Evolutionary conservation across 2,888 invertebrate genomes (phyloP), one percentile per base, ranked within the genome.

Genomic region (Dynastes hyllus): DNA sequence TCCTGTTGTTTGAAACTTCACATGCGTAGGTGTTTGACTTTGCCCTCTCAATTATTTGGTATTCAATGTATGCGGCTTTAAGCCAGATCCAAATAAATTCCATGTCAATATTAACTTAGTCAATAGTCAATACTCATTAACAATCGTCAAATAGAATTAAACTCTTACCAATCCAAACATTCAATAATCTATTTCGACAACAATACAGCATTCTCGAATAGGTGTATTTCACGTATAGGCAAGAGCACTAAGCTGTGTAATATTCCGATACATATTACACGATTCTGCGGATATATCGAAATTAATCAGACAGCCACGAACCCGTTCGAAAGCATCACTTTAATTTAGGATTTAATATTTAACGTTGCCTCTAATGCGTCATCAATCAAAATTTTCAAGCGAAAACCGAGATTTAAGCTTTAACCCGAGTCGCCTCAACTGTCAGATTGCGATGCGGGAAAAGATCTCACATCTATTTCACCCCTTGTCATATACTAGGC

Each of bases 361-460:
- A 61, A 61, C 61, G 61, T 58, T 45, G 45, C 55, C 63, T 61
- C 50, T 75, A 75, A 75, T 77, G 32, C 55, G 50, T 67, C 77
- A 77, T 77, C 77, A 77, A 77, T 77, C 77, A 77, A 77, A 75
- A 75, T 45, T 75, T 77, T 69, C 77, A 40, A 55, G 27, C 50
- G 67, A 55, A 69, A 77, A 69, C 77, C 55, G 77, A 77, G 77
- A 77, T 77, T 77, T 77, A 37, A 77, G 79, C 78, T 78, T 81
- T 77, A 79, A 79, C 79, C 80, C 79, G 76, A 58, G 27, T 45
- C 58, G 73, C 61, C 79, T 81, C 79, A 80, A 82, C 80, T 82
- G 81, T 82, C 81, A 82, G 78, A 80, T 78, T 70, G 81, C 79
- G 81, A 79, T 76, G 55, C 73, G 78, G 79, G 82, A 67, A 58